Evolutionary conservation across 2,797 vertebrate species (phyloP).

Genomic region (Aplochiton taeniatus): DNA sequence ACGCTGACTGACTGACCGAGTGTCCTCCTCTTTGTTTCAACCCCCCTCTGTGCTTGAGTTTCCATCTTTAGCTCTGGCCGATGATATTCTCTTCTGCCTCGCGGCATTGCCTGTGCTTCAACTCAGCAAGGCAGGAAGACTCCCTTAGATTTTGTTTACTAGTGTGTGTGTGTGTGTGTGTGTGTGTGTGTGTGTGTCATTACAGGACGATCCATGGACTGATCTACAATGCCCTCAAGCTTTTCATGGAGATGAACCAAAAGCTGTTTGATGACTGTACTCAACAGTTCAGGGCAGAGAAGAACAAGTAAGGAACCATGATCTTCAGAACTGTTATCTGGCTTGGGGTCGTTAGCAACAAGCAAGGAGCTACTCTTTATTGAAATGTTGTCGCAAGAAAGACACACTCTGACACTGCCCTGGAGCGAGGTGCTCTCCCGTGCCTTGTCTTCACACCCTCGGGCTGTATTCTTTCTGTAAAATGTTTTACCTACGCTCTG

Average conservation of each 20-base stretch:
- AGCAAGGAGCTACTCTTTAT: too few species aligned
- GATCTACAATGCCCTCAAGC: conserved; percentile 98
- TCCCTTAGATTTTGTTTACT: not conserved
- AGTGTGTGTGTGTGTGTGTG: not conserved
- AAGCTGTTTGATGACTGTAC: conserved; percentile 99
- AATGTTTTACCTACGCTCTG: too few species aligned
- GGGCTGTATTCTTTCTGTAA: too few species aligned
- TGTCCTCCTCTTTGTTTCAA: not conserved
- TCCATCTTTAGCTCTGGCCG: not conserved
- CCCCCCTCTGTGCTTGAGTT: not conserved
- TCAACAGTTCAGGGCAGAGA: conserved; percentile 98
- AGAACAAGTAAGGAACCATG: conserved; percentile 88
- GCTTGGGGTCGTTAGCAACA: too few species aligned
- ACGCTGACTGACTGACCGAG: not conserved
- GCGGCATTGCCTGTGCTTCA: too few species aligned
- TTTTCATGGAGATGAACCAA: conserved; percentile 99
- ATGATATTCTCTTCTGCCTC: too few species aligned
- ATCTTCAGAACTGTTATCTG: not conserved
- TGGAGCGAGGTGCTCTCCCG: too few species aligned
- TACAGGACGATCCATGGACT: conserved; percentile 95
- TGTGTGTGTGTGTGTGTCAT: conserved; percentile 23
- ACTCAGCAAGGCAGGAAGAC: not conserved
- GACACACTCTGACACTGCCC: too few species aligned
- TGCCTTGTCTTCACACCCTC: too few species aligned
- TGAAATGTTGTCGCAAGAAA: too few species aligned